A percentile compares a stretch with the other conserved stretches of the same genome.
Evolutionary conservation across 2,888 invertebrate genomes (phyloP).

Genomic region (Atherix ibis): DNA sequence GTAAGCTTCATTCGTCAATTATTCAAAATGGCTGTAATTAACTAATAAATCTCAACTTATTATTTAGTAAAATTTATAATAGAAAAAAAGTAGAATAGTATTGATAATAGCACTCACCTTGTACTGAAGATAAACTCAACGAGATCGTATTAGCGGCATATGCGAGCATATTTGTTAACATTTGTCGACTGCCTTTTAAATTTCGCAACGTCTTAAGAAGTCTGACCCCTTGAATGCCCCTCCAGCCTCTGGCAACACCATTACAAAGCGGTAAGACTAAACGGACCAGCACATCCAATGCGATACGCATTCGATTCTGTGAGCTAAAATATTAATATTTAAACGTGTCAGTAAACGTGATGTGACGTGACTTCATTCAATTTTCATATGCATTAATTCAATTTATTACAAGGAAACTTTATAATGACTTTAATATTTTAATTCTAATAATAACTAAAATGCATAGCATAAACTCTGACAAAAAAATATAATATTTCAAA

Average conservation of each 20-base stretch:
- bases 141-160: conserved; percentile 31
- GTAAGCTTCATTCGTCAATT: too few species aligned
- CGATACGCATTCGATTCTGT: conserved; percentile 23
- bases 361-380: too few species aligned
- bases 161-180: conserved; percentile 26
- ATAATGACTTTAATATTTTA: too few species aligned
- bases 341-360: too few species aligned
- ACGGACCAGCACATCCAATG: conserved; percentile 27
- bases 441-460: too few species aligned
- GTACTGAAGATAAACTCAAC: conserved; percentile 27
- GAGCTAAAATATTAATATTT: conserved; percentile 16
- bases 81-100: not conserved
- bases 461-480: too few species aligned
- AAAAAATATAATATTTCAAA: too few species aligned
- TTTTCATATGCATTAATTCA: too few species aligned
- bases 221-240: conserved; percentile 27
- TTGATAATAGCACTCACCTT: conserved; percentile 24
- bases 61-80: not conserved
- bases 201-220: conserved; percentile 22
- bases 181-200: conserved; percentile 25
- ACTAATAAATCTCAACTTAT: not conserved
- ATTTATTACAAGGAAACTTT: too few species aligned
- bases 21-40: too few species aligned
- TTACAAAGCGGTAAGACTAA: conserved; percentile 27
- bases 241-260: conserved; percentile 25